phyloP scores from a whole-genome alignment of 2,797 vertebrate genomes.

The Muscicapa comitata region DNA sequence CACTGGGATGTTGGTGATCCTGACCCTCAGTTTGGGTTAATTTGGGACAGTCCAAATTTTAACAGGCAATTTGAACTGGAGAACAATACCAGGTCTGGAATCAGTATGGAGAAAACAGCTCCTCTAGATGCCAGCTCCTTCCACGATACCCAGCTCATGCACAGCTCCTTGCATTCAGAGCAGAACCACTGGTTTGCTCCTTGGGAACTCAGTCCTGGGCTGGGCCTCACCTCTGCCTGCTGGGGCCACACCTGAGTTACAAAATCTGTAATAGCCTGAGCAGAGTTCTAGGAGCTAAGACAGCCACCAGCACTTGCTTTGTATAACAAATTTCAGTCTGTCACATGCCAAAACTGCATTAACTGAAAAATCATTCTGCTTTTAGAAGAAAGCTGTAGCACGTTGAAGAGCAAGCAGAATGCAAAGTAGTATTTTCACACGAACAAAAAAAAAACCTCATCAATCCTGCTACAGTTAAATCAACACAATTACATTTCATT shows the following conservation, averaged over 20 bases:
- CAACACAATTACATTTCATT: background rate
- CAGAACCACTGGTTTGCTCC: background rate
- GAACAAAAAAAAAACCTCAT: background rate
- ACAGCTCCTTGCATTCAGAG: background rate
- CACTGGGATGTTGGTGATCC: background rate
- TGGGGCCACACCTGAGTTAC: background rate
- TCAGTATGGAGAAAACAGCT: background rate
- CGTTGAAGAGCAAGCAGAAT: background rate
- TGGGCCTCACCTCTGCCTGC: background rate
- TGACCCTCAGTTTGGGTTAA: background rate
- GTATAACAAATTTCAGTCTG: background rate
- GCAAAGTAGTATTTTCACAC: background rate
- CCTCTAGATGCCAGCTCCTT: fast-evolving
- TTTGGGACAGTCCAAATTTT: background rate
- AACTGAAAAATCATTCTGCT: background rate
- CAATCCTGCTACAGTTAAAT: background rate
- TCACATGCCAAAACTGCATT: background rate
- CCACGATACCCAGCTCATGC: fast-evolving
- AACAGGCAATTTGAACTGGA: background rate
- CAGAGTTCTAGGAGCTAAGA: background rate
- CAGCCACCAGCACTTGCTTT: background rate
- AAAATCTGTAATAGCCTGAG: background rate
- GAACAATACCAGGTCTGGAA: background rate
- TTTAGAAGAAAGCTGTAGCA: background rate
- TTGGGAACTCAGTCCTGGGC: background rate